Evolutionary conservation across 2,797 vertebrate species (phyloP).

Genomic region (Ciconia nigra): DNA sequence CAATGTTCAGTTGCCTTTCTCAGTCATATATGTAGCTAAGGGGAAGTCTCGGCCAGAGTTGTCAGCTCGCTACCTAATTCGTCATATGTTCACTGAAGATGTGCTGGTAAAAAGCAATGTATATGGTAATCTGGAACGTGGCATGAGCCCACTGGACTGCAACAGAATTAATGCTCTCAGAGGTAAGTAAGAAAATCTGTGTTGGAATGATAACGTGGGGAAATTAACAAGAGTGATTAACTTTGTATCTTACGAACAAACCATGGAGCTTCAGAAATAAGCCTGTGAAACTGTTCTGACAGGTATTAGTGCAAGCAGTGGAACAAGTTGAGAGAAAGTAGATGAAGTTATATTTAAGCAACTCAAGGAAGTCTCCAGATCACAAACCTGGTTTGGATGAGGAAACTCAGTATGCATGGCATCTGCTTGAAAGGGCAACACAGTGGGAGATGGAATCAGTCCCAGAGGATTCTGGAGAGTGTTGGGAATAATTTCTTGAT

Average conservation of each 20-base stretch:
- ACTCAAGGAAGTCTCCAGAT: background rate
- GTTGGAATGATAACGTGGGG: background rate
- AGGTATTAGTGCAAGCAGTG: background rate
- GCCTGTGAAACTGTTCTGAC: background rate
- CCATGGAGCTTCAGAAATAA: background rate
- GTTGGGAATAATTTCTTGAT: background rate
- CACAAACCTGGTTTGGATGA: background rate
- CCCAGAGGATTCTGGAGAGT: background rate
- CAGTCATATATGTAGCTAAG: constrained; percentile 70
- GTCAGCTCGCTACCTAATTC: constrained; percentile 77
- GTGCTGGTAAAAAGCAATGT: constrained; percentile 77
- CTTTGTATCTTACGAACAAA: background rate
- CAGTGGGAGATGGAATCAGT: background rate
- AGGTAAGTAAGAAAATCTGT: constrained; percentile 64
- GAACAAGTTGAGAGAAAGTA: background rate
- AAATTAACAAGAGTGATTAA: background rate
- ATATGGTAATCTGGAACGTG: constrained; percentile 67
- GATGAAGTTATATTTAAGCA: background rate
- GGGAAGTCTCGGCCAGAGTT: constrained; percentile 70
- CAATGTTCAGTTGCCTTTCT: constrained; percentile 70
- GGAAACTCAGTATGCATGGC: background rate
- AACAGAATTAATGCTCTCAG: constrained; percentile 78
- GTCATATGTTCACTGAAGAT: constrained; percentile 77
- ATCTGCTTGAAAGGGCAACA: background rate
- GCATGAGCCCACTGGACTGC: constrained; percentile 70